Evolutionary conservation across 2,888 invertebrate species (phyloP).

Genomic region (Bursaphelenchus okinawaensis): DNA sequence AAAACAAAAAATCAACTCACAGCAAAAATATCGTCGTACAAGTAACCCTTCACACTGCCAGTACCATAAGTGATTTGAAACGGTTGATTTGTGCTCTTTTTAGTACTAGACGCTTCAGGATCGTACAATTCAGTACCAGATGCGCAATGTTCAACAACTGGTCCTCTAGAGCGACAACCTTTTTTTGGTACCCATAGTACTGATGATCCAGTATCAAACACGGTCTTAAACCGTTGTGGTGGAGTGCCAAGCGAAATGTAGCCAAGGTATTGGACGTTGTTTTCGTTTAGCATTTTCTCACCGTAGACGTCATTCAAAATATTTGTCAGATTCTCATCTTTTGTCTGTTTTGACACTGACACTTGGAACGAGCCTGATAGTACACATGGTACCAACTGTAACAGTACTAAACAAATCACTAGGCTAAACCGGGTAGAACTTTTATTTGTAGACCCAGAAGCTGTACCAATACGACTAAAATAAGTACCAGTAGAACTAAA

Average conservation of each 20-base stretch:
- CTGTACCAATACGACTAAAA: too few species aligned
- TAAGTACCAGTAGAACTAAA: too few species aligned
- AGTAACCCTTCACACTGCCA: background rate
- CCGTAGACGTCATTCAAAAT: constrained; percentile 6
- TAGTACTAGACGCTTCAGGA: constrained; percentile 1
- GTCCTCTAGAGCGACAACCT: constrained; percentile 2
- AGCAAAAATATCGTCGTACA: constrained; percentile 1
- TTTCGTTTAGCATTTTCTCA: constrained; percentile 7
- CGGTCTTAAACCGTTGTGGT: constrained; percentile 6
- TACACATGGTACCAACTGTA: too few species aligned
- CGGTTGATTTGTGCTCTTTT: background rate
- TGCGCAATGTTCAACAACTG: background rate
- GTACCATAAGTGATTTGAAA: constrained; percentile 10
- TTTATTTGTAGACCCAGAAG: too few species aligned
- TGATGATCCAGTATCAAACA: constrained; percentile 1
- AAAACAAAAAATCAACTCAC: background rate
- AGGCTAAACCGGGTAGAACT: too few species aligned
- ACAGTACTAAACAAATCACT: too few species aligned
- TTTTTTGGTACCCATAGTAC: background rate
- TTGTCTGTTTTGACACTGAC: background rate
- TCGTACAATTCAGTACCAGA: constrained; percentile 3
- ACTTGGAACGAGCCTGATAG: background rate
- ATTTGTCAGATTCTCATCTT: background rate
- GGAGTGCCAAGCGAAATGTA: constrained; percentile 7
- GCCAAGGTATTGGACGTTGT: constrained; percentile 10